Evolutionary conservation across 2,113 vertebrate species (phyloP), one percentile per base, ranked within the genome.

Genomic region (Pomatostomus ruficeps): DNA sequence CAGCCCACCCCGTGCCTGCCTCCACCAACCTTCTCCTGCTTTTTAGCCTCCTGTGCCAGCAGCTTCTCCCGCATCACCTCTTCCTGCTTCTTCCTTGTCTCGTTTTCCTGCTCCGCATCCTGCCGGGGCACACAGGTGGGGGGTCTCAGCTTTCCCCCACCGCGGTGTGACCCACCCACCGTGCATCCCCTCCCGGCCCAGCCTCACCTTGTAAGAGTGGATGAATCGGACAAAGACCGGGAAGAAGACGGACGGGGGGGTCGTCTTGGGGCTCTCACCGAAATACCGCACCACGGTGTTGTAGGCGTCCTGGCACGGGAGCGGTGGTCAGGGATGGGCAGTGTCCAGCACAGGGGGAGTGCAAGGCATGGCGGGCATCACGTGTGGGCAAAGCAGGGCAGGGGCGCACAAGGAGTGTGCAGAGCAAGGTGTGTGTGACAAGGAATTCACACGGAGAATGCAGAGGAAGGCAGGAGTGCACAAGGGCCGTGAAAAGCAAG

Each of bases 141-240:
- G 40, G 62, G 36, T 35, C 19, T 24, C 59, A 25, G 22, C 35
- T 19, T 31, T 36, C 8, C 11, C 40, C 57, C n/a, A 2, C 15
- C 6, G 1, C 1, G 2, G 29, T 16, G 52, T 9, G 38, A 29
- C 59, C 5, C 7, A 6, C 28, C 11, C 23, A 6, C 35, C 6
- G 1, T 4, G 2, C 0, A 6, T 6, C 77, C 67, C 63, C 52
- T 43, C 46, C 58, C 1, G 0, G 58, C 65, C 48, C 77, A 12
- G 2, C 15, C 95, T 98, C 96, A 99, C 99, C 99, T 99, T 99
- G 97, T 99, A 99, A 42, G 99, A 98, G 96, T 98, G 99, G 97
- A 99, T 98, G 97, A 99, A 99, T 24, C 99, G 98, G 73, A 99
- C 99, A 59, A 99, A 99, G 81, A 99, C 99, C 0, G 99, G 99